Evolutionary conservation across 2,888 invertebrate species (phyloP), one percentile per base, ranked within the genome.

Genomic region (Eueremaeus valkanovi): DNA sequence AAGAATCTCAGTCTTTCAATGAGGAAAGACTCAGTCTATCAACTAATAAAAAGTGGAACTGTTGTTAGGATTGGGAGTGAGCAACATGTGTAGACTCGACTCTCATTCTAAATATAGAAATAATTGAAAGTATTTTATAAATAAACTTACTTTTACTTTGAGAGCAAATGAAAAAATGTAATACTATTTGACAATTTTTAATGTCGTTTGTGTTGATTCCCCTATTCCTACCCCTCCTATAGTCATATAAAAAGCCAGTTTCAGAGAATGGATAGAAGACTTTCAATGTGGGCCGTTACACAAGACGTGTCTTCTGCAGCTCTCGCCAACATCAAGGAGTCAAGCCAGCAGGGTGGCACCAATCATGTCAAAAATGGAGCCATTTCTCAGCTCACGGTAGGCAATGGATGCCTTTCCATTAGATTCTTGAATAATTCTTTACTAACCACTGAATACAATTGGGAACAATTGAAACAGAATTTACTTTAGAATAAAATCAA

Each of bases 271-370:
- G 68, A 68, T 68, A 68, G 68, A 42, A 33, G 68, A 11, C 21
- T 68, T 42, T 68, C 68, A 70, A 80, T 79, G 80, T 80, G 79
- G 79, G 78, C 79, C 63, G 76, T 79, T 16, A 79, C 79, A 18
- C 79, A 80, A 74, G 81, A 81, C 77, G 80, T 81, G 42, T 79
- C 79, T 29, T 79, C 80, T 13, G 80, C 78, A 36, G 79, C 79
- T 58, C 76, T 80, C 49, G 73, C 78, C 29, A 78, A 79, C 51
- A 77, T 80, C 36, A 80, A 80, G 58, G 80, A 79, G 13, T 75
- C 76, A 49, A 77, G 77, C 66, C 55, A 55, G 27, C 49, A 66
- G 45, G 49, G 40, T n/a, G 58, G 73, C 9, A 73, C 61, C 21
- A n/a, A 66, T 13, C 73, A 78, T 55, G 73, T 73, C 6, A 76